phyloP scores from a whole-genome alignment of 2,888 invertebrate genomes.

The Rhabditophanes sp. region DNA sequence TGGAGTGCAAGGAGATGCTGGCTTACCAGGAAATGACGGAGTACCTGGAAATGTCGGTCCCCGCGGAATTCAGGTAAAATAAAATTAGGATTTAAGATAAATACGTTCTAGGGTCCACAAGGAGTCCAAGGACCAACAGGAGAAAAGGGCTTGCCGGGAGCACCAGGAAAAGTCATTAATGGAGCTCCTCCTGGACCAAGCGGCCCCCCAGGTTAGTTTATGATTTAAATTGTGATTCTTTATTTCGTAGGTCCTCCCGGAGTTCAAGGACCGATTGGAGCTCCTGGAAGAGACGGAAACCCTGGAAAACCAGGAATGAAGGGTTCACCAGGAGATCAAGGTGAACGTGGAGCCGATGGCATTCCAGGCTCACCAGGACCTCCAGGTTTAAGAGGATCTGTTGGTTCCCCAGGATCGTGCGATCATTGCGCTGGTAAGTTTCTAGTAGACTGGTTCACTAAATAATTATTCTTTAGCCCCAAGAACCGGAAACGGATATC shows the following conservation, averaged over 20 bases:
- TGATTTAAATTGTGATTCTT: background rate
- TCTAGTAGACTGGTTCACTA: too few relatives aligned
- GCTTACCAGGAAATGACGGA: conserved; percentile 19
- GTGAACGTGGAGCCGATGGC: conserved; percentile 26
- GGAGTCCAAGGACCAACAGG: conserved; percentile 20
- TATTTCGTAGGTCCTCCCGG: conserved; percentile 9
- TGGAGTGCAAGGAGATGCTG: conserved; percentile 33
- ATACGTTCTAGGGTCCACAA: too few relatives aligned
- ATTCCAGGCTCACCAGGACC: conserved; percentile 31
- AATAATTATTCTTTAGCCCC: too few relatives aligned
- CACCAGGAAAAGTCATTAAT: conserved; percentile 12
- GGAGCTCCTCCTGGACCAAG: conserved; percentile 14
- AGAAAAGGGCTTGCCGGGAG: conserved; percentile 12
- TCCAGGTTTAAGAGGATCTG: conserved; percentile 28
- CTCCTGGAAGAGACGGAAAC: conserved; percentile 8
- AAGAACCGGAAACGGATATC: too few relatives aligned
- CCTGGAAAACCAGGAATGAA: conserved; percentile 8
- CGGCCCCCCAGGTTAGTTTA: conserved; percentile 11
- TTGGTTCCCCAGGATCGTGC: conserved; percentile 28
- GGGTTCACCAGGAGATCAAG: conserved; percentile 22
- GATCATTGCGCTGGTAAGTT: too few relatives aligned
- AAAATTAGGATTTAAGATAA: too few relatives aligned
- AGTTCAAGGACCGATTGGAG: conserved; percentile 10
- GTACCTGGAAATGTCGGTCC: conserved; percentile 16
- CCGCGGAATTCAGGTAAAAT: conserved; percentile 14